Conservation (phyloP, 2,797 vertebrate genomes). For the Syncerus caffer region DNA sequence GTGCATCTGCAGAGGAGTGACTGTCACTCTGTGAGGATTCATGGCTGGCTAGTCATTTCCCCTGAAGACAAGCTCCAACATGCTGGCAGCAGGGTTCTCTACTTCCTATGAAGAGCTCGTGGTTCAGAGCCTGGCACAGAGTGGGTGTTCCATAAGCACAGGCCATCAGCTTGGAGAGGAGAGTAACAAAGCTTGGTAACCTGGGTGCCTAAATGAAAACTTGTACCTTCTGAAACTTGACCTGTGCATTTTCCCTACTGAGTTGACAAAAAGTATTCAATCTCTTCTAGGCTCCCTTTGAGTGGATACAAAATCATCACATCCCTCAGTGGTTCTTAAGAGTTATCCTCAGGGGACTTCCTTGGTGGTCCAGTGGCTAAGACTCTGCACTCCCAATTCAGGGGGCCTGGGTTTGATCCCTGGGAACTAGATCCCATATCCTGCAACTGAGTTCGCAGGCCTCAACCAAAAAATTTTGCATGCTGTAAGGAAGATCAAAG, state of each 20-base stretch:
- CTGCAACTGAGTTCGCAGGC: neutral
- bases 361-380: neutral
- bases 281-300: neutral
- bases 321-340: neutral
- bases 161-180: neutral
- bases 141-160: neutral
- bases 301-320: neutral
- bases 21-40: neutral
- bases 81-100: neutral
- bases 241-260: neutral
- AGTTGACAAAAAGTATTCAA: neutral
- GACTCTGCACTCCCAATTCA: neutral
- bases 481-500: neutral
- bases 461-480: neutral
- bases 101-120: neutral
- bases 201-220: neutral
- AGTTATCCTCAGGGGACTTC: neutral
- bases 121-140: rapidly evolving
- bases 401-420: neutral
- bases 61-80: neutral
- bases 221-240: neutral
- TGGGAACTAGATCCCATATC: neutral
- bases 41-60: neutral
- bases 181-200: neutral
- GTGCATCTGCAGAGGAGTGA: neutral